Conservation (phyloP, 37 sponge, comb jelly and placozoan genomes). For the Oopsacas minuta region DNA sequence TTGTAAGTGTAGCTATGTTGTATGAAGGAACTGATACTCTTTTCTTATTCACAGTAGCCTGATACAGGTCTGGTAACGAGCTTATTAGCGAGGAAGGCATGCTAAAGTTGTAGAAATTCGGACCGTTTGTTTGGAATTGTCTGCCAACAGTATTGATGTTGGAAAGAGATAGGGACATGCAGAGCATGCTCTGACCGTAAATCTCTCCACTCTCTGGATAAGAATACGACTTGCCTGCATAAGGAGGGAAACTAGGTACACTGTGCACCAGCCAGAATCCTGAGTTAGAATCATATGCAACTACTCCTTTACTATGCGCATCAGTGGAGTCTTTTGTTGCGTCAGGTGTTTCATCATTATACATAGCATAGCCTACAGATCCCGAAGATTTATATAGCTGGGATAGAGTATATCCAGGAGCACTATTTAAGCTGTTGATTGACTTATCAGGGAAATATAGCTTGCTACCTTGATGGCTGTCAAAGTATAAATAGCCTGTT, state of each 20-base stretch:
- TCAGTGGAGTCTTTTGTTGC: not conserved
- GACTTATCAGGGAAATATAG: not conserved
- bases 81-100: not conserved
- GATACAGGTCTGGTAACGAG: not conserved
- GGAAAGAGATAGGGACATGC: not conserved
- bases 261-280: constrained; percentile 15
- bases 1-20: not conserved
- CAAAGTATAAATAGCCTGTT: not conserved
- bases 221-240: not conserved
- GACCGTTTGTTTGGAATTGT: not conserved
- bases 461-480: not conserved
- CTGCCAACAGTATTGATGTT: not conserved
- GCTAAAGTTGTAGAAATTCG: not conserved
- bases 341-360: not conserved
- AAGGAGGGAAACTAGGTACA: not conserved
- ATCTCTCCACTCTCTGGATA: not conserved
- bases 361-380: not conserved
- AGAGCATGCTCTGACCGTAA: constrained; percentile 4
- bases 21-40: not conserved
- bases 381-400: not conserved
- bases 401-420: not conserved
- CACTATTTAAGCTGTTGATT: not conserved
- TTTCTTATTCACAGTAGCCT: not conserved
- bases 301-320: not conserved
- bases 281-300: not conserved